Evolutionary conservation across 2,797 vertebrate species (phyloP), one percentile per base, ranked within the genome.

Genomic region (Cryptoprocta ferox): DNA sequence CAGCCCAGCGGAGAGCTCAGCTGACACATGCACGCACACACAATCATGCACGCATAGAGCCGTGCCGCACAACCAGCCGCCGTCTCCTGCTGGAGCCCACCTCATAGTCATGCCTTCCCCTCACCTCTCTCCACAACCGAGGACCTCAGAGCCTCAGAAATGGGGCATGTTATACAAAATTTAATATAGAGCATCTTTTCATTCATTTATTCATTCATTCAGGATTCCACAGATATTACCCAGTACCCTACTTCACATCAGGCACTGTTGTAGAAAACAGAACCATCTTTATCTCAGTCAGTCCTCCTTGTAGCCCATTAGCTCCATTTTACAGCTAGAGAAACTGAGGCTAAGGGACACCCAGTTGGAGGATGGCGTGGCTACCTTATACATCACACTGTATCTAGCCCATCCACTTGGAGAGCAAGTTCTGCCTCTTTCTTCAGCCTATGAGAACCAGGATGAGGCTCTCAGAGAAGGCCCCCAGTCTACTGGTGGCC

Each of bases 61-160:
- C 0, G 7, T 26, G 66, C 13, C 7, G 42, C 13, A 16, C 4
- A 21, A n/a, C 11, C 56, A 65, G 65, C 1, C 0, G 5, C 3
- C 6, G 8, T 9, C 35, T 37, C 65, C 48, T 16, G 2, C 70
- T 28, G 32, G n/a, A 45, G 19, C 6, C 16, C n/a, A 4, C 15
- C 10, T 18, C 12, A 48, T 3, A 21, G 2, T 1, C 1, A 6
- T n/a, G 32, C 45, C 39, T 26, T 68, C 45, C 28, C 30, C 26
- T 61, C 32, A 3, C 2, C 4, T 42, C 61, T 48, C 35, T 35
- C 3, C 32, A 32, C 42, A 76, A 37, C 39, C 18, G 18, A 56
- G 12, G 30, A 30, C 37, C 24, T 92, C 32, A 10, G 53, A 53
- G 32, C 10, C 24, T 16, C 45, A 73, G 70, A 92, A 82, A 76